Evolutionary conservation across 2,797 vertebrate species (phyloP).

Genomic region (Melopsittacus undulatus): DNA sequence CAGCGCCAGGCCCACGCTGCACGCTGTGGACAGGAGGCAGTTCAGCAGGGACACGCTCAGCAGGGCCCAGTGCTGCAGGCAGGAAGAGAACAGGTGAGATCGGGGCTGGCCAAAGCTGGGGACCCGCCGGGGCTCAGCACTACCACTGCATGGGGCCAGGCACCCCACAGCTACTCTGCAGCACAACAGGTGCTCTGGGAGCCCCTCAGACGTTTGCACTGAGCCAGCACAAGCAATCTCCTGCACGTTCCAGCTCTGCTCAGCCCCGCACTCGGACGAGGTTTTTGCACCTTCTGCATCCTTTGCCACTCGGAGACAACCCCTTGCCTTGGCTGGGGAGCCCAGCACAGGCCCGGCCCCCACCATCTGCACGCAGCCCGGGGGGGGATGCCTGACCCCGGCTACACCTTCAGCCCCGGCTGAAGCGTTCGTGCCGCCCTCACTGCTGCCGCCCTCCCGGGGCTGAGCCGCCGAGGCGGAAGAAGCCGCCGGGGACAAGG

Average conservation of each 20-base stretch:
- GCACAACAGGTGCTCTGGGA: not conserved
- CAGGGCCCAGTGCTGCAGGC: conserved; percentile 85
- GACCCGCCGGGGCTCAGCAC: not conserved
- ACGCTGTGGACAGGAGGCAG: conserved; percentile 84
- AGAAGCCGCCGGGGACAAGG: not conserved
- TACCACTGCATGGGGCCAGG: not conserved
- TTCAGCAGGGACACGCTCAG: conserved; percentile 82
- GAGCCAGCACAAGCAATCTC: rapidly evolving
- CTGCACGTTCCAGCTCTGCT: rapidly evolving
- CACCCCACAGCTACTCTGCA: rapidly evolving
- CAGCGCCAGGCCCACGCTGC: conserved; percentile 83
- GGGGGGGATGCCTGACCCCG: not conserved
- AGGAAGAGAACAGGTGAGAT: not conserved
- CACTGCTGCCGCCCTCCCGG: not conserved
- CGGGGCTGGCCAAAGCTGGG: not conserved
- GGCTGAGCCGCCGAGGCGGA: not conserved
- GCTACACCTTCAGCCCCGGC: not conserved
- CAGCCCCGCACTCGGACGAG: rapidly evolving
- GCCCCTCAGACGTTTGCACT: not conserved
- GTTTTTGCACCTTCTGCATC: too few relatives aligned
- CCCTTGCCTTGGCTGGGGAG: too few relatives aligned
- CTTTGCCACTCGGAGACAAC: rapidly evolving
- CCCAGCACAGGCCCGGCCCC: not conserved
- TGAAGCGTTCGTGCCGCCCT: not conserved
- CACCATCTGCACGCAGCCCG: not conserved